These are phyloP conservation scores for Catagonus wagneri DNA, from an alignment of 2,113 vertebrate genomes.

Conservation along the genomic window DNA sequence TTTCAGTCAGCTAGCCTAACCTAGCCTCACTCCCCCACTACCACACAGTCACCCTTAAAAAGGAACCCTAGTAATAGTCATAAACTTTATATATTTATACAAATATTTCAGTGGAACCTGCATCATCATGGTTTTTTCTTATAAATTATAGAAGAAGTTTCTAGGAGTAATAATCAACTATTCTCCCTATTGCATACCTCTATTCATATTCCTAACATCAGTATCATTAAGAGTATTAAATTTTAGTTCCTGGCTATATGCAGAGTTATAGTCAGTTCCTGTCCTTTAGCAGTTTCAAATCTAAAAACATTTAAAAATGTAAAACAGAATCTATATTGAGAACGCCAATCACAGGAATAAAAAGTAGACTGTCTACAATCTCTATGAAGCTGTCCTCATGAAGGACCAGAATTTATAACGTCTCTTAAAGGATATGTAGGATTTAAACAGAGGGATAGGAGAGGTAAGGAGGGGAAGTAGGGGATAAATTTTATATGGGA, in stretches of 20 bases:
- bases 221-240: not conserved
- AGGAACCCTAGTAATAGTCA: not conserved
- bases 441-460: not conserved
- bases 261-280: not conserved
- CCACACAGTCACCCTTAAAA: not conserved
- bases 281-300: slow-evolving; percentile 25
- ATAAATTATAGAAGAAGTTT: slow-evolving; percentile 42
- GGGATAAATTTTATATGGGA: not conserved
- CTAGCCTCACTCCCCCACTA: not conserved
- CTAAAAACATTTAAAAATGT: not conserved
- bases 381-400: not conserved
- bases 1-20: not conserved
- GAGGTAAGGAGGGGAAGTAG: not conserved
- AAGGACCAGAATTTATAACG: not conserved
- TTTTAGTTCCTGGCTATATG: not conserved
- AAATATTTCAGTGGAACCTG: not conserved
- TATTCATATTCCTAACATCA: slow-evolving; percentile 14
- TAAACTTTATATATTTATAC: not conserved
- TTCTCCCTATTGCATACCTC: not conserved
- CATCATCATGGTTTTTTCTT: not conserved
- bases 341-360: not conserved
- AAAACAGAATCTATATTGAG: slow-evolving; percentile 16
- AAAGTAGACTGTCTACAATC: not conserved
- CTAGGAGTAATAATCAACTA: not conserved
- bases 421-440: not conserved